phyloP scores from a whole-genome alignment of 2,888 invertebrate genomes.

The Artemia sinica region DNA sequence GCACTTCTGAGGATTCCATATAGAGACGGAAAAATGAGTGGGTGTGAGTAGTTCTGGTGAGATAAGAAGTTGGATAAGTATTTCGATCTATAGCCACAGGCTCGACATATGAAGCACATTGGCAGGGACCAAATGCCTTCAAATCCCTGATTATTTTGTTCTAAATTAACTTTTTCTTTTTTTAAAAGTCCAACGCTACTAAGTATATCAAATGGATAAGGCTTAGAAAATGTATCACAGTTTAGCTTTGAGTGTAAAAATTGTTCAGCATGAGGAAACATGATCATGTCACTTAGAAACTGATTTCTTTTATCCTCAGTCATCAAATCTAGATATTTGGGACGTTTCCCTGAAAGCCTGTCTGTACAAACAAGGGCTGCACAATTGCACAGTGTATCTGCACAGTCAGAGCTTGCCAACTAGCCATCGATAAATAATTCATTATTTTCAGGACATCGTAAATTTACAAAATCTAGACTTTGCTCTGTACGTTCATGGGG shows the following conservation, averaged over 20 bases:
- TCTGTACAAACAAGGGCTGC: background rate
- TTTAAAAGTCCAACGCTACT: background rate
- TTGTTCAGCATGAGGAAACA: background rate
- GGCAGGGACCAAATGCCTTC: constrained; percentile 5
- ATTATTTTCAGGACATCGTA: background rate
- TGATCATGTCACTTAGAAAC: constrained; percentile 6
- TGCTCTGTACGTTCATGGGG: constrained; percentile 7
- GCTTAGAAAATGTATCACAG: background rate
- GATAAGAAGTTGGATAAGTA: background rate
- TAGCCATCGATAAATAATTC: background rate
- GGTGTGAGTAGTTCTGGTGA: background rate
- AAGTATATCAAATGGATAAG: background rate
- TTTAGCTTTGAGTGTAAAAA: constrained; percentile 2
- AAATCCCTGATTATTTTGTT: background rate
- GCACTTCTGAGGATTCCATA: background rate
- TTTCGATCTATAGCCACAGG: background rate
- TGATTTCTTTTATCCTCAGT: background rate
- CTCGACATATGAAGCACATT: constrained; percentile 8
- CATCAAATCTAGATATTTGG: background rate
- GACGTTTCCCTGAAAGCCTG: background rate
- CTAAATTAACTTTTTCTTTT: background rate
- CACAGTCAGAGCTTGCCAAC: background rate
- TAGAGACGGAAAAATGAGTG: background rate
- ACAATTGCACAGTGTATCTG: background rate
- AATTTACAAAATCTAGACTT: constrained; percentile 1